Evolutionary conservation across 2,888 invertebrate species (phyloP), one percentile per base, ranked within the genome.

Genomic region (Coenonympha glycerion): DNA sequence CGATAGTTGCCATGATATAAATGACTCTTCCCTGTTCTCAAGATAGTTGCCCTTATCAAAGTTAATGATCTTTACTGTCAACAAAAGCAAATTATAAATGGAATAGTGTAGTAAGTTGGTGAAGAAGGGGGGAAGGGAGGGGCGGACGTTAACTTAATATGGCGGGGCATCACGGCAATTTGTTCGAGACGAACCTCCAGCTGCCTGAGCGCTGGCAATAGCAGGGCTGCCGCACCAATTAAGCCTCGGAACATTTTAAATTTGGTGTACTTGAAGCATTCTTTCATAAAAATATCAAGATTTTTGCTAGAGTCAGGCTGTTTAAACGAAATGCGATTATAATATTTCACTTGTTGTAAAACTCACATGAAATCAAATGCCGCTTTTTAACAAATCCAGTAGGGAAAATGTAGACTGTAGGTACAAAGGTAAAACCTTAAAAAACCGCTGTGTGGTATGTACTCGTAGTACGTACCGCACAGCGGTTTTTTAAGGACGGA

Each of bases 161-260:
- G 80, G 80, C 76, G 76, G 71, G 79, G 81, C 80, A 83, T 82
- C 79, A 78, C 74, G 78, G 80, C 80, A 86, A 85, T 86, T 86
- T 85, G 83, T 80, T 78, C 77, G 77, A 82, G 84, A 81, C 76
- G 81, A 80, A 79, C 76, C 77, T 74, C 65, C 65, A 69, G 76
- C 69, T 68, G 72, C 66, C 66, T 75, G 75, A 77, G 79, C 77
- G 79, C 73, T 73, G 67, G 65, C 63, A 63, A 60, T 61, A 57
- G 57, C 65, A 82, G 79, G 80, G 80, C 58, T 81, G 77, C 59
- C 64, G 46, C 52, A 57, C 49, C 50, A 61, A 53, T 58, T 58
- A 41, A 33, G 47, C 16, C 51, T 47, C 46, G 36, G 26, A n/a
- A 52, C 48, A 13, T 33, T 33, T 53, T 53, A 49, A 46, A 39